phyloP scores from a whole-genome alignment of 2,797 vertebrate species.

The Sciurus vulgaris region DNA sequence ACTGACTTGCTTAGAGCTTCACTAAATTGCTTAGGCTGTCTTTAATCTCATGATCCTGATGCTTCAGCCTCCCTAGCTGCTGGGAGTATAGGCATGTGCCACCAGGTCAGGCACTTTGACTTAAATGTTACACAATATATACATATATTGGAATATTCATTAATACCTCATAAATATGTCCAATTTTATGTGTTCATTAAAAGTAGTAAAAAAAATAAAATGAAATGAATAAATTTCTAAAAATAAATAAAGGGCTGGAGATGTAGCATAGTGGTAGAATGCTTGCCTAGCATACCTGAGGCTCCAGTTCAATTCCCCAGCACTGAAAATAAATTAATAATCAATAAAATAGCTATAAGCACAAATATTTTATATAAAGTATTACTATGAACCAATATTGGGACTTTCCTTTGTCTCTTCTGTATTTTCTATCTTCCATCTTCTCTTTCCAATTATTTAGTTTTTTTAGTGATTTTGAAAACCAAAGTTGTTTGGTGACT shows the following conservation, averaged over 20 bases:
- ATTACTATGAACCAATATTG: background rate
- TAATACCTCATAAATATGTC: background rate
- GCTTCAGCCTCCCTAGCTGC: too few relatives aligned
- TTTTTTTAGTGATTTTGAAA: conserved; percentile 32
- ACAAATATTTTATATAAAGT: background rate
- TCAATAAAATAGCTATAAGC: background rate
- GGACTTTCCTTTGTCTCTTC: background rate
- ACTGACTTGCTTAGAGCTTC: too few relatives aligned
- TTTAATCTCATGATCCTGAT: too few relatives aligned
- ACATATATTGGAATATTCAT: background rate
- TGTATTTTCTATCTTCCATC: background rate
- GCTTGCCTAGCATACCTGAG: too few relatives aligned
- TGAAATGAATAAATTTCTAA: background rate
- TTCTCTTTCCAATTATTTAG: background rate
- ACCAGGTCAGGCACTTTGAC: background rate
- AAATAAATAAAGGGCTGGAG: too few relatives aligned
- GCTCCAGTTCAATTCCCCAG: too few relatives aligned
- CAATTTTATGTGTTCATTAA: background rate
- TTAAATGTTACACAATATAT: background rate
- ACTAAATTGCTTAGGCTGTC: too few relatives aligned
- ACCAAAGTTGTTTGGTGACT: background rate
- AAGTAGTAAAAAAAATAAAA: background rate
- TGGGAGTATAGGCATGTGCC: too few relatives aligned
- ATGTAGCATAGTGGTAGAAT: too few relatives aligned
- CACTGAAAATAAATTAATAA: too few relatives aligned